Conservation (phyloP, 2,113 vertebrate genomes). For the Gambusia holbrooki region DNA sequence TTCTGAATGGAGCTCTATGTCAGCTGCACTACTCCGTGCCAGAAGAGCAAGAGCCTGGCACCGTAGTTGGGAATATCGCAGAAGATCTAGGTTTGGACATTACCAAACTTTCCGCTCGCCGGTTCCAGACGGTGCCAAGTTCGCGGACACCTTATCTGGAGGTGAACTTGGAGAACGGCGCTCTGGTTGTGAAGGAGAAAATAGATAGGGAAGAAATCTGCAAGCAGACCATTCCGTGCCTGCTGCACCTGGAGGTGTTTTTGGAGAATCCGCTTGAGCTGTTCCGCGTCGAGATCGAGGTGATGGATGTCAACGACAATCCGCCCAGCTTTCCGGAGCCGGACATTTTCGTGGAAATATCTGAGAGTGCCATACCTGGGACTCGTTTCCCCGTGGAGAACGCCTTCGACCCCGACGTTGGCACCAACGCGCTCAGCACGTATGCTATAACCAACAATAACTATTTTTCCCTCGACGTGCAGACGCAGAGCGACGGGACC, state of each 20-base stretch:
- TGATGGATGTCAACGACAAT: constrained; percentile 98
- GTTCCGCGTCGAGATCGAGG: constrained; percentile 95
- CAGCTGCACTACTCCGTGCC: constrained; percentile 95
- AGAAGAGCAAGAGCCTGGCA: constrained; percentile 94
- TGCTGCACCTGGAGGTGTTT: constrained; percentile 94
- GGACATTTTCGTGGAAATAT: constrained; percentile 96
- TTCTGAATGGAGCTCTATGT: constrained; percentile 86
- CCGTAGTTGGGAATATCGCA: constrained; percentile 96
- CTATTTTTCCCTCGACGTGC: constrained; percentile 95
- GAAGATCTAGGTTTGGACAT: constrained; percentile 97
- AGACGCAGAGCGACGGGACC: constrained; percentile 95
- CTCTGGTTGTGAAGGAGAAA: constrained; percentile 91
- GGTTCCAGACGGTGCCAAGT: constrained; percentile 93
- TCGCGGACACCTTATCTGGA: constrained; percentile 93
- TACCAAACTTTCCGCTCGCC: constrained; percentile 95
- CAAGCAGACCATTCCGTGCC: constrained; percentile 89
- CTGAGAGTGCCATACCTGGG: constrained; percentile 95
- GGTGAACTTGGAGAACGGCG: constrained; percentile 93
- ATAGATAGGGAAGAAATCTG: constrained; percentile 95
- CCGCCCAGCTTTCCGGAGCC: constrained; percentile 92
- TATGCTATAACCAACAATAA: constrained; percentile 96
- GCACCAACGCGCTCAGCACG: constrained; percentile 92
- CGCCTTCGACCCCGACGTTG: constrained; percentile 97
- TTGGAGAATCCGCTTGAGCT: constrained; percentile 96
- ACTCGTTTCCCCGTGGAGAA: constrained; percentile 97